phyloP scores from a whole-genome alignment of 92 coral and sea anemone genomes.

The Scolanthus callimorphus region DNA sequence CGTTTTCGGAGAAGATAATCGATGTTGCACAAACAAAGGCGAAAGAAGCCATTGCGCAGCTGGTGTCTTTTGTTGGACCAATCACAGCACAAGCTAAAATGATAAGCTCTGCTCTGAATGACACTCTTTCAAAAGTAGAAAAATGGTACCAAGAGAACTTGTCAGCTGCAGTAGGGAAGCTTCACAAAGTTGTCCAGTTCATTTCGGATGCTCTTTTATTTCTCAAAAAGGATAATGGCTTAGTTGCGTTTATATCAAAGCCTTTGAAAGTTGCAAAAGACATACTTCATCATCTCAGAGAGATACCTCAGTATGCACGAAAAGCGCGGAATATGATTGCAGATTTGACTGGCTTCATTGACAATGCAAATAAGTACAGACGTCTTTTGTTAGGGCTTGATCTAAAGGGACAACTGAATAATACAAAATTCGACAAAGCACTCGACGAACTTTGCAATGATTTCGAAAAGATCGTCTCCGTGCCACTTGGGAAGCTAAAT shows the following conservation, averaged over 20 bases:
- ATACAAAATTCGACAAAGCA: conserved; percentile 40
- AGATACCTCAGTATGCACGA: conserved; percentile 52
- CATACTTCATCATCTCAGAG: conserved; percentile 41
- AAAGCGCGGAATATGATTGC: conserved; percentile 58
- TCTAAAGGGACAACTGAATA: conserved; percentile 33
- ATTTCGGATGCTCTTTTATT: conserved; percentile 50
- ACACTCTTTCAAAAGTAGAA: conserved; percentile 42
- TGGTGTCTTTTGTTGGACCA: conserved; percentile 46
- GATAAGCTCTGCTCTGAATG: conserved; percentile 38
- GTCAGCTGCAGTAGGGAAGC: conserved; percentile 45
- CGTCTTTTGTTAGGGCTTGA: conserved; percentile 49
- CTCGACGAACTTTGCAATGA: conserved; percentile 51
- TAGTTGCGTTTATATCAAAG: conserved; percentile 39
- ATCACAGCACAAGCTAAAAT: conserved; percentile 29
- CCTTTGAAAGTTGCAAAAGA: conserved; percentile 27
- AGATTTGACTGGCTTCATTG: conserved; percentile 53
- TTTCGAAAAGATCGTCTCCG: conserved; percentile 38
- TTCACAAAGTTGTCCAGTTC: conserved; percentile 49
- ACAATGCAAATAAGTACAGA: conserved; percentile 29
- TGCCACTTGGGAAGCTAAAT: conserved; percentile 30
- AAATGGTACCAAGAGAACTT: conserved; percentile 63
- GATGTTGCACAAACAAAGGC: conserved; percentile 61
- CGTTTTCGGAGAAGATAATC: conserved; percentile 55
- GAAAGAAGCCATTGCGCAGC: conserved; percentile 43
- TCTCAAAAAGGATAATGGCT: conserved; percentile 52